Conservation (phyloP, 2,113 vertebrate genomes). For the Charina bottae region DNA sequence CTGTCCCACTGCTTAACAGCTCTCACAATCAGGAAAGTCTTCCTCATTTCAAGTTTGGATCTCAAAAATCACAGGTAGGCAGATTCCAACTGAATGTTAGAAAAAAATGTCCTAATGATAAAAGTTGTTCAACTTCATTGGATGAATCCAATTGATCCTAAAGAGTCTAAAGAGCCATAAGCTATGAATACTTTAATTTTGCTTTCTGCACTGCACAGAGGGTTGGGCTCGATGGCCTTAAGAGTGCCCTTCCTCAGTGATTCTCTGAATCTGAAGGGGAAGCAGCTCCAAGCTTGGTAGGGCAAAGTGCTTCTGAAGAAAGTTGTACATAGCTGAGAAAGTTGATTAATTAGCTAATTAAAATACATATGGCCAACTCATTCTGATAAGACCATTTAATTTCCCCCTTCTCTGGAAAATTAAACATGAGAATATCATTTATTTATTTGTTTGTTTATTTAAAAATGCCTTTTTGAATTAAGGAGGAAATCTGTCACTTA, state of each 20-base stretch:
- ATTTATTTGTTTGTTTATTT: not conserved
- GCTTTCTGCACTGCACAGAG: not conserved
- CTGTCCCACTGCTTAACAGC: not conserved
- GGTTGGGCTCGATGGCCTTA: not conserved
- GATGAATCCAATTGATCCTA: not conserved
- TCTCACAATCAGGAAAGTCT: not conserved
- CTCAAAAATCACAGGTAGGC: not conserved
- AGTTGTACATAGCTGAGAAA: constrained; percentile 14
- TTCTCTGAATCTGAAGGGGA: not conserved
- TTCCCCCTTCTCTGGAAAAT: not conserved
- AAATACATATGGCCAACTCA: constrained; percentile 18
- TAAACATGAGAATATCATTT: not conserved
- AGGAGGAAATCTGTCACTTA: not conserved
- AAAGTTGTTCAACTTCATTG: not conserved
- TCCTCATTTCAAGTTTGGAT: not conserved
- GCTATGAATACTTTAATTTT: not conserved
- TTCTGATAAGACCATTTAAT: not conserved
- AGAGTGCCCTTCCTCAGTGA: not conserved
- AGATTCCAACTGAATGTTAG: not conserved
- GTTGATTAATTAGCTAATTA: constrained; percentile 33
- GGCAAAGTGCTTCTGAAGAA: not conserved
- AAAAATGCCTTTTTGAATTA: constrained; percentile 1
- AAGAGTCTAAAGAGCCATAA: not conserved
- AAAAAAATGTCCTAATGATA: not conserved
- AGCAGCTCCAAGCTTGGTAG: not conserved